phyloP scores from a whole-genome alignment of 2,888 invertebrate species.

The Agonopterix heracliana region DNA sequence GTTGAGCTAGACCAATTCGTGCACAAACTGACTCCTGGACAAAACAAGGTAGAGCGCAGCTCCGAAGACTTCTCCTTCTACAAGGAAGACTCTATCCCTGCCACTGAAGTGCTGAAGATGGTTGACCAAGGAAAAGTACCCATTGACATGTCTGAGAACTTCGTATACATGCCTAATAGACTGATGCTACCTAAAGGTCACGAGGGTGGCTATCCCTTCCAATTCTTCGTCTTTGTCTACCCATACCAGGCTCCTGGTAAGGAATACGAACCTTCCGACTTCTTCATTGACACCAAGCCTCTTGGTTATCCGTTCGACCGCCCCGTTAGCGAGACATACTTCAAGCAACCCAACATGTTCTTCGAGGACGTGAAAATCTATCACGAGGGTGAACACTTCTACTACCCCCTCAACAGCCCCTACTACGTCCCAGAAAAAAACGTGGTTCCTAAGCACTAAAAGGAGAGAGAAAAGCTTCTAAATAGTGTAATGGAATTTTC shows the following conservation, averaged over 20 bases:
- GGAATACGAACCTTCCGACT: constrained; percentile 33
- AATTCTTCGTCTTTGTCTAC: constrained; percentile 78
- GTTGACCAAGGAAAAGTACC: constrained; percentile 71
- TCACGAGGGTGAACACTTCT: constrained; percentile 29
- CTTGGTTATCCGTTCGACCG: constrained; percentile 78
- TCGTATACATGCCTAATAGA: constrained; percentile 80
- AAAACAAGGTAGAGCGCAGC: constrained; percentile 79
- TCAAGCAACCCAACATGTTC: constrained; percentile 76
- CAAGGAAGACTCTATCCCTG: constrained; percentile 78
- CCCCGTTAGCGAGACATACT: constrained; percentile 56
- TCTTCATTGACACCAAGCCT: constrained; percentile 65
- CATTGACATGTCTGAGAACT: constrained; percentile 66
- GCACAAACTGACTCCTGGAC: constrained; percentile 76
- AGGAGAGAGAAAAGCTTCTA: constrained; percentile 2
- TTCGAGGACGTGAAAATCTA: constrained; percentile 75
- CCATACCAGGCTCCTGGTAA: constrained; percentile 65
- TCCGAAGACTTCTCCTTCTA: constrained; percentile 79
- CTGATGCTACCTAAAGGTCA: constrained; percentile 84
- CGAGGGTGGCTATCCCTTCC: constrained; percentile 79
- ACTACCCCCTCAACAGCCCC: constrained; percentile 7
- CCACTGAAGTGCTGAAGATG: constrained; percentile 75
- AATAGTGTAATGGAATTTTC: constrained; percentile 7
- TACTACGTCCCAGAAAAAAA: constrained; percentile 5
- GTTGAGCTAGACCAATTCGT: constrained; percentile 38
- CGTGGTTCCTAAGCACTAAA: constrained; percentile 10